Conservation (phyloP, 2,797 vertebrate species). For the Mionectes olivaceus region DNA sequence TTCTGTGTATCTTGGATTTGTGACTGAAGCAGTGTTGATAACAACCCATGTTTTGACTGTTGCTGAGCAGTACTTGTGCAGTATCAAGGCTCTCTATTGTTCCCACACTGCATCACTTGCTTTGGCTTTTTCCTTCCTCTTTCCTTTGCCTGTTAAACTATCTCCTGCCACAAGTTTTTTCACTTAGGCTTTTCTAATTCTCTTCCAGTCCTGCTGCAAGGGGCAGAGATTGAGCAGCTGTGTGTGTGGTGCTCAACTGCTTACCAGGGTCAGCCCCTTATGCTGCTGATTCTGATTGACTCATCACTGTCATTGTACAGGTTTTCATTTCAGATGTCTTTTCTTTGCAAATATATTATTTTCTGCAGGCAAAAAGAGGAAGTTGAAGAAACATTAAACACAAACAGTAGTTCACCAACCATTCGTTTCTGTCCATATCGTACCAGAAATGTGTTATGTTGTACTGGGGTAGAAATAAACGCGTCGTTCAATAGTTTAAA, state of each 20-base stretch:
- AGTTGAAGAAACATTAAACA: not conserved
- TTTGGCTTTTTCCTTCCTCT: not conserved
- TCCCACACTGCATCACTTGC: not conserved
- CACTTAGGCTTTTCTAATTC: not conserved
- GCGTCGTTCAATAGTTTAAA: not conserved
- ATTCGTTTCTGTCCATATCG: not conserved
- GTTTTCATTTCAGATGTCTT: not conserved
- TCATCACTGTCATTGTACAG: accelerated
- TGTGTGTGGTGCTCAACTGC: not conserved
- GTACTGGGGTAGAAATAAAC: not conserved
- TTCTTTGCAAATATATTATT: not conserved
- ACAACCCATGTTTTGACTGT: not conserved
- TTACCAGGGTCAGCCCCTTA: not conserved
- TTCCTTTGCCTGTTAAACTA: not conserved
- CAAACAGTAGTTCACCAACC: not conserved
- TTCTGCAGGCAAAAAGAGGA: not conserved
- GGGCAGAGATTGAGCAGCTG: not conserved
- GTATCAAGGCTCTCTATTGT: not conserved
- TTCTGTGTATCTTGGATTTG: not conserved
- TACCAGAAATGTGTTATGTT: not conserved
- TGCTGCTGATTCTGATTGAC: not conserved
- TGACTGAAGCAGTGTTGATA: not conserved
- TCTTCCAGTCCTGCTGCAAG: not conserved
- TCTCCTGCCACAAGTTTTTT: not conserved
- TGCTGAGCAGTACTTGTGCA: not conserved